phyloP scores from a whole-genome alignment of 2,888 invertebrate genomes.

The Nyleta sp. region DNA sequence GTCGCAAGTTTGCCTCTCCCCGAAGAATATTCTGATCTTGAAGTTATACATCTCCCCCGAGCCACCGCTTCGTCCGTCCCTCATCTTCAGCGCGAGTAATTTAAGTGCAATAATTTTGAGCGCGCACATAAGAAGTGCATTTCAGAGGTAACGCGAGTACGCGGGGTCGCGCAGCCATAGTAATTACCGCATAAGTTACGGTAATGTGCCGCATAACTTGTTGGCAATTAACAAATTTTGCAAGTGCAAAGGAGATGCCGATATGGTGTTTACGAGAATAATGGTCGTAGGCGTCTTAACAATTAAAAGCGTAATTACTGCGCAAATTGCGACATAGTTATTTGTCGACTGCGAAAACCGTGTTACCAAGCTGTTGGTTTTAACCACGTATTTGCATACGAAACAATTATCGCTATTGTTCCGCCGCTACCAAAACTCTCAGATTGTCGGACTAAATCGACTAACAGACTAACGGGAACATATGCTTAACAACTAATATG shows the following conservation, averaged over 20 bases:
- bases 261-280: constrained; percentile 47
- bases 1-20: too few relatives aligned
- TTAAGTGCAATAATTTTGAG: constrained; percentile 56
- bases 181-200: constrained; percentile 63
- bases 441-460: constrained; percentile 17
- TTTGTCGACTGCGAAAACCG: constrained; percentile 39
- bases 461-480: constrained; percentile 16
- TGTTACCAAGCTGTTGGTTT: constrained; percentile 39
- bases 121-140: constrained; percentile 56
- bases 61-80: constrained; percentile 39
- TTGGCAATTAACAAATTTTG: constrained; percentile 64
- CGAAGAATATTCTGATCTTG: constrained; percentile 38
- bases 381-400: constrained; percentile 51
- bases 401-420: constrained; percentile 38
- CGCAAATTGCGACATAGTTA: constrained; percentile 42
- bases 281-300: constrained; percentile 43
- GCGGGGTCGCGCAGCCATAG: constrained; percentile 37
- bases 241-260: constrained; percentile 50
- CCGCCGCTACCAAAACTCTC: too few relatives aligned
- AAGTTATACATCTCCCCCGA: constrained; percentile 29
- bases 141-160: constrained; percentile 33
- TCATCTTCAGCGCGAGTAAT: constrained; percentile 49
- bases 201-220: constrained; percentile 55
- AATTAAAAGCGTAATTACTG: constrained; percentile 58
- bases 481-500: constrained; percentile 16